phyloP scores from a whole-genome alignment of 92 coral and sea anemone genomes.

The Plumapathes pennacea region DNA sequence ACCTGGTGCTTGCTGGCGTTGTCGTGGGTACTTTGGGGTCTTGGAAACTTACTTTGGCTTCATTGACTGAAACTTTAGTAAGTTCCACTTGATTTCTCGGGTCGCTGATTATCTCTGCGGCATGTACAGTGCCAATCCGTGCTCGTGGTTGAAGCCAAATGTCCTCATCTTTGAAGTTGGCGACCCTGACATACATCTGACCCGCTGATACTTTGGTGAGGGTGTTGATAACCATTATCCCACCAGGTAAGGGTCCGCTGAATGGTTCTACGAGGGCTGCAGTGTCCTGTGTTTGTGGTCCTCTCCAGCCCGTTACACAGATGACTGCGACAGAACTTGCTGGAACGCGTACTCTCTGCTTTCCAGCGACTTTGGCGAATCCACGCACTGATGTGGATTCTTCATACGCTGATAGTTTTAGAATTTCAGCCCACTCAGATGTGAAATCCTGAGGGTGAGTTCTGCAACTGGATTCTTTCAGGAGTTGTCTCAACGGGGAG shows the following conservation, averaged over 20 bases:
- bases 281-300: constrained; percentile 10
- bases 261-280: constrained; percentile 56
- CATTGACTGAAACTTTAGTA: constrained; percentile 21
- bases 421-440: constrained; percentile 32
- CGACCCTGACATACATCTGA: constrained; percentile 55
- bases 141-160: constrained; percentile 66
- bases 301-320: constrained; percentile 31
- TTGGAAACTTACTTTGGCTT: constrained; percentile 31
- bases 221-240: constrained; percentile 50
- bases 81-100: constrained; percentile 7
- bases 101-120: constrained; percentile 26
- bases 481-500: constrained; percentile 22
- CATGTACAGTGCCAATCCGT: constrained; percentile 61
- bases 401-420: constrained; percentile 18
- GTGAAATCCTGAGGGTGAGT: constrained; percentile 1
- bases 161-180: constrained; percentile 55
- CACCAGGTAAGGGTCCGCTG: constrained; percentile 22
- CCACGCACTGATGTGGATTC: constrained; percentile 20
- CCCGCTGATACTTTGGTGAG: constrained; percentile 15
- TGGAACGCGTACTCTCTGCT: constrained; percentile 31
- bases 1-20: not conserved
- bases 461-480: too few relatives aligned
- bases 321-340: constrained; percentile 52
- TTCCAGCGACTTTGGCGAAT: constrained; percentile 49
- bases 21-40: constrained; percentile 8